Conservation (phyloP, 1,140 invertebrate genomes). For the Tetragnatha versicolor region DNA sequence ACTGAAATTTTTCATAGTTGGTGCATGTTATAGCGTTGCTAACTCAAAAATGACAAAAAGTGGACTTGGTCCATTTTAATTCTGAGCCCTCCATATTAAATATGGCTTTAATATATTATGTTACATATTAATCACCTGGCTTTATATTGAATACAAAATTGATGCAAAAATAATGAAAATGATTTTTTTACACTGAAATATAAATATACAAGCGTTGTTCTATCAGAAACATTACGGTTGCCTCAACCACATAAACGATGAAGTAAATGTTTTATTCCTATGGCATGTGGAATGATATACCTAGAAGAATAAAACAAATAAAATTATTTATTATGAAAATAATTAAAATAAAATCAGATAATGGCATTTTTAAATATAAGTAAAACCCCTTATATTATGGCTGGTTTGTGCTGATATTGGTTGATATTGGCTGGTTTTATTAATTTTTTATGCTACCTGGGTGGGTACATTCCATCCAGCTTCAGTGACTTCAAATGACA, state of each 20-base stretch:
- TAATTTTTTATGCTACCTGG: neutral
- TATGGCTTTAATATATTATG: no score
- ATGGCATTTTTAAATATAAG: neutral
- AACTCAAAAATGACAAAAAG: no score
- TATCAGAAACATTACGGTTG: no score
- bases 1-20: no score
- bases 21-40: no score
- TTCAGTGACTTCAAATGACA: neutral
- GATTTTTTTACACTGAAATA: no score
- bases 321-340: neutral
- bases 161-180: no score
- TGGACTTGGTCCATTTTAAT: no score
- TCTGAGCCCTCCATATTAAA: no score
- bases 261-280: neutral
- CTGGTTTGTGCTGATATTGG: neutral
- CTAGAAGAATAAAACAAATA: neutral
- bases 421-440: neutral
- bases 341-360: neutral
- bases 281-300: constrained; percentile 8
- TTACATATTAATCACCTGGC: no score
- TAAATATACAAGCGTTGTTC: no score
- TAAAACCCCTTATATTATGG: neutral
- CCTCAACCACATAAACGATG: neutral
- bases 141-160: no score
- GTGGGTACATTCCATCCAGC: neutral